Evolutionary conservation across 2,797 vertebrate species (phyloP), one percentile per base, ranked within the genome.

Genomic region (Squalus acanthias): DNA sequence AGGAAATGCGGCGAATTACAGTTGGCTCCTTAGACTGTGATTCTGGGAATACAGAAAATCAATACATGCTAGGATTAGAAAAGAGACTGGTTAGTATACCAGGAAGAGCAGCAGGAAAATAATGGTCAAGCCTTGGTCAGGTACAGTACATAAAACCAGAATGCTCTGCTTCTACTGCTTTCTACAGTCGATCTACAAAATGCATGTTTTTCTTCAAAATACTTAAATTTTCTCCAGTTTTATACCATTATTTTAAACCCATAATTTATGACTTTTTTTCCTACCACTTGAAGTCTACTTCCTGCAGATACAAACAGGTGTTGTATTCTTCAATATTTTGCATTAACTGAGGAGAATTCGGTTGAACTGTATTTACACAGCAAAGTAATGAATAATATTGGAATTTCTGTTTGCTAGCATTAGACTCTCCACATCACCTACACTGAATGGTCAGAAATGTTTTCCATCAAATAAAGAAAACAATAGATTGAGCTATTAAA

Each of bases 1-100:
- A 98, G 97, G 99, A 99, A 98, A 99, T 99, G 97, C 99, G 98
- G 17, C 99, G 98, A 87, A 98, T 97, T 95, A 98, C 98, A 96
- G 98, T 98, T 96, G 98, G 97, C 97, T 99, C 99, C 97, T 99
- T 99, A 98, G 97, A 96, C 93, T 98, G 97, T 76, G 98, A 97
- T 96, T 99, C 98, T 99, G 97, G 97, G 97, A 97, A 97, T 97
- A 97, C 0, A 98, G 97, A 98, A 96, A 97, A 96, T 97, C 96
- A 97, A 97, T 96, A 97, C 97, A 97, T 97, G 97, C 96, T 96
- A 96, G 97, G 96, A 97, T 98, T 98, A 98, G 97, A 96, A 97
- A 65, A 79, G 29, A 22, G 57, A 39, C 95, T 33, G n/a, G 97
- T 97, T 97, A 97, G 96, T 96, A 97, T 97, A 96, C 96, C 96